Percentiles rank a stretch among this genome's conserved stretches.
These are phyloP conservation scores for Phymorhynchus buccinoides DNA, from an alignment of 1,140 invertebrate species.

Conservation along the genomic window DNA sequence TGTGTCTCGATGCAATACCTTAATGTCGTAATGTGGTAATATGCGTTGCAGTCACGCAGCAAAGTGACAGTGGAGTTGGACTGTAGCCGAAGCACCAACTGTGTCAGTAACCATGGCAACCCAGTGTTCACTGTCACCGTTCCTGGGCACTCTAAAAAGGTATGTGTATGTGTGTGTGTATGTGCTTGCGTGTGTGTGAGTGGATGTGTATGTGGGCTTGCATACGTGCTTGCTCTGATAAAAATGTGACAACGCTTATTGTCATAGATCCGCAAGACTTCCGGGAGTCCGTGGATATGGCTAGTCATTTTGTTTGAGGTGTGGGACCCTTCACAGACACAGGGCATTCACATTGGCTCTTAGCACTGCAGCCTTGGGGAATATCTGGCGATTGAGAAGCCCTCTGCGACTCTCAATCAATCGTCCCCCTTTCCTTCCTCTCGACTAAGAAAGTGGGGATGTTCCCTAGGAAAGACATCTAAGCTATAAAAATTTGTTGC, in stretches of 20 bases:
- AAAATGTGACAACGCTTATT: no score
- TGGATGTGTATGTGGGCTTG: neutral
- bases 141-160: conserved; percentile 51
- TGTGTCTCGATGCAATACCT: neutral
- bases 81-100: conserved; percentile 56
- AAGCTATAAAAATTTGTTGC: no score
- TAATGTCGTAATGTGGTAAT: neutral
- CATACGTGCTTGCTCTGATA: neutral
- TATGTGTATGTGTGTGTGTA: conserved; percentile 42
- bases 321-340: no score
- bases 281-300: no score
- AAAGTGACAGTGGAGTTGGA: conserved; percentile 54
- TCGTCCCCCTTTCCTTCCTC: no score
- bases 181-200: neutral
- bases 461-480: neutral
- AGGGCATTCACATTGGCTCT: no score
- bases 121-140: conserved; percentile 51
- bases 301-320: neutral
- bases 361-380: no score
- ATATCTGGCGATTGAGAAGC: no score
- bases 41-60: conserved; percentile 50
- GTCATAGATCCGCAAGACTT: no score
- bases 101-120: conserved; percentile 50
- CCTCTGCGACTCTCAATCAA: no score
- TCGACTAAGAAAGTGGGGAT: no score